These are phyloP conservation scores for Polyodon spathula DNA, from an alignment of 2,113 vertebrate genomes.

Conservation along the genomic window DNA sequence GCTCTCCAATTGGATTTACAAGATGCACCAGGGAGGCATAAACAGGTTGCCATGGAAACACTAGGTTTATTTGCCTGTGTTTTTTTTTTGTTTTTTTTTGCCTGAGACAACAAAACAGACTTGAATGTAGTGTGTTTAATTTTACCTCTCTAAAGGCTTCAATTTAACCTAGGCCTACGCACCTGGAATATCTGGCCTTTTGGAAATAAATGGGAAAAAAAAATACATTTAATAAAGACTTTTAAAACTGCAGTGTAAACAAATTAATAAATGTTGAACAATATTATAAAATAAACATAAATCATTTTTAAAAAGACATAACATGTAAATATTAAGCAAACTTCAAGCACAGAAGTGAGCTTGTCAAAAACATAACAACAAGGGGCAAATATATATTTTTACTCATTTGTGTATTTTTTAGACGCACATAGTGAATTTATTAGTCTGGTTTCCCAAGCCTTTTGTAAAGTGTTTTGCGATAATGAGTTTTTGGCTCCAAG, in stretches of 20 bases:
- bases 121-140: neutral
- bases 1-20: slow-evolving; percentile 79
- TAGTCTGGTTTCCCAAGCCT: slow-evolving; percentile 53
- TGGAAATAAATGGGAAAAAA: no score
- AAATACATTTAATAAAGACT: no score
- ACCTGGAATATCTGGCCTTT: slow-evolving; percentile 1
- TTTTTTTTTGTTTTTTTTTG: slow-evolving; percentile 22
- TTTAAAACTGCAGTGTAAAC: no score
- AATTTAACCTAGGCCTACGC: neutral
- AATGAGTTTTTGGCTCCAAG: slow-evolving; percentile 63
- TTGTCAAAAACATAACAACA: no score
- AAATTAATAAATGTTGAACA: no score
- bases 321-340: no score
- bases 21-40: slow-evolving; percentile 76
- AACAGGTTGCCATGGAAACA: slow-evolving; percentile 69
- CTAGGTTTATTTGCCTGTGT: slow-evolving; percentile 44
- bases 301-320: no score
- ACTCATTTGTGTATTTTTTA: no score
- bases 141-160: slow-evolving; percentile 3
- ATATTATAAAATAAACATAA: no score
- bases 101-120: slow-evolving; percentile 5
- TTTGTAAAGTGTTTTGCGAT: slow-evolving; percentile 55
- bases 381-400: slow-evolving; percentile 45
- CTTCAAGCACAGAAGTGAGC: no score
- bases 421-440: slow-evolving; percentile 54